phyloP scores from a whole-genome alignment of 2,888 invertebrate species.

The Drosophila conformis region DNA sequence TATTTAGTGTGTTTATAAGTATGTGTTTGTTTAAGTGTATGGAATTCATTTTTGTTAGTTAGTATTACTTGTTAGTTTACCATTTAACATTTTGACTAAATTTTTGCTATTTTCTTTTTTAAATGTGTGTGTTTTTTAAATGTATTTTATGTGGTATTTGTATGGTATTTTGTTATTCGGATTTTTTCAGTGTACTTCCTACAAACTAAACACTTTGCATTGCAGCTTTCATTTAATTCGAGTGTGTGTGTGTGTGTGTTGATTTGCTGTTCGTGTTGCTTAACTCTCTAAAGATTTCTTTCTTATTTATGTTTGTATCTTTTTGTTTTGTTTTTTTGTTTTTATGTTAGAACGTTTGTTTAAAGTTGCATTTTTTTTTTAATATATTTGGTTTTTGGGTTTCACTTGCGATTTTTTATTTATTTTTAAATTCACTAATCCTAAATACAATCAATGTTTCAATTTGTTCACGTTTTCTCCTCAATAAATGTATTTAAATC shows the following conservation, averaged over 20 bases:
- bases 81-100: conserved; percentile 73
- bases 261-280: conserved; percentile 56
- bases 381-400: conserved; percentile 35
- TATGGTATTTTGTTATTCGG: conserved; percentile 52
- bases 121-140: conserved; percentile 36
- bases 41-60: conserved; percentile 48
- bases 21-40: conserved; percentile 58
- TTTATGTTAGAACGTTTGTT: conserved; percentile 57
- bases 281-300: conserved; percentile 67
- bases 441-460: conserved; percentile 77
- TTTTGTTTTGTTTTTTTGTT: conserved; percentile 12
- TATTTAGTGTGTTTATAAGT: conserved; percentile 36
- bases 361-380: conserved; percentile 58
- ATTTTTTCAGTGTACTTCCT: conserved; percentile 69
- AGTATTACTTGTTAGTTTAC: conserved; percentile 57
- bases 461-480: conserved; percentile 60
- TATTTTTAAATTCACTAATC: conserved; percentile 73
- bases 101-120: conserved; percentile 63
- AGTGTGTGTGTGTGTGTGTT: conserved; percentile 47
- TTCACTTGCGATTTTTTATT: conserved; percentile 42
- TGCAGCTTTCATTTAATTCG: conserved; percentile 63
- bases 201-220: conserved; percentile 74
- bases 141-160: conserved; percentile 44
- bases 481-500: conserved; percentile 76
- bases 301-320: conserved; percentile 25